phyloP scores from a whole-genome alignment of 2,888 invertebrate genomes.

The Mesodorylaimus sp. region DNA sequence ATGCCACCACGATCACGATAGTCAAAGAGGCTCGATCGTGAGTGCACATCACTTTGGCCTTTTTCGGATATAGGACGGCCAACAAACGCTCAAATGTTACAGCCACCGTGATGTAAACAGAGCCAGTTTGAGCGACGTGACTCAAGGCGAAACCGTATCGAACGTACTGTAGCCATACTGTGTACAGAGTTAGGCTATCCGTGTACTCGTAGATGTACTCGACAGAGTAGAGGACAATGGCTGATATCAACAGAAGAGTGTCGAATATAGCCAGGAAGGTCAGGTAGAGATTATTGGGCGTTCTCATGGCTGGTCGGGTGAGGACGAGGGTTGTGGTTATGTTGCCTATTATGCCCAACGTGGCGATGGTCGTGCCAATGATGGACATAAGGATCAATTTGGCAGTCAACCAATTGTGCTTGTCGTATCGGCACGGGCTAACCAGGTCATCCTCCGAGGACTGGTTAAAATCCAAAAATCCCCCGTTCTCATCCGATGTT shows the following conservation, averaged over 20 bases:
- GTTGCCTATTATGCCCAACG: background rate
- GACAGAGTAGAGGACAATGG: conserved; percentile 63
- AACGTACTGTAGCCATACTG: conserved; percentile 4
- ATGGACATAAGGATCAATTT: background rate
- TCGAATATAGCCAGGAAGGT: conserved; percentile 83
- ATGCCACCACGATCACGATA: background rate
- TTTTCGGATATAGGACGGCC: conserved; percentile 20
- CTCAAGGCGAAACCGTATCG: conserved; percentile 21
- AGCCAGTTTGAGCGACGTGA: conserved; percentile 22
- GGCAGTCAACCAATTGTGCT: background rate
- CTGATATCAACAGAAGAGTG: conserved; percentile 61
- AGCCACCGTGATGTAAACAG: conserved; percentile 15
- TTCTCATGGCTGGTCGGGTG: conserved; percentile 87
- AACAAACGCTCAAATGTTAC: conserved; percentile 24
- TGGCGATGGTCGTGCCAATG: background rate
- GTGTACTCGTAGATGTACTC: conserved; percentile 67
- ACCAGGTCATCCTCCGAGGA: too few species aligned
- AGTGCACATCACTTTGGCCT: background rate
- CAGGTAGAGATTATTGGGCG: conserved; percentile 79
- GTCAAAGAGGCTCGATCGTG: background rate
- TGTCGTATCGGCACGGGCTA: too few species aligned
- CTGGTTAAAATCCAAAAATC: too few species aligned
- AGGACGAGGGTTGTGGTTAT: background rate
- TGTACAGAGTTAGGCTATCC: conserved; percentile 38
- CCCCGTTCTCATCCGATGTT: too few species aligned